A percentile compares a stretch with the other conserved stretches of the same genome.
These are phyloP conservation scores for Antheraea pernyi DNA, from an alignment of 1,140 invertebrate genomes.

Conservation along the genomic window DNA sequence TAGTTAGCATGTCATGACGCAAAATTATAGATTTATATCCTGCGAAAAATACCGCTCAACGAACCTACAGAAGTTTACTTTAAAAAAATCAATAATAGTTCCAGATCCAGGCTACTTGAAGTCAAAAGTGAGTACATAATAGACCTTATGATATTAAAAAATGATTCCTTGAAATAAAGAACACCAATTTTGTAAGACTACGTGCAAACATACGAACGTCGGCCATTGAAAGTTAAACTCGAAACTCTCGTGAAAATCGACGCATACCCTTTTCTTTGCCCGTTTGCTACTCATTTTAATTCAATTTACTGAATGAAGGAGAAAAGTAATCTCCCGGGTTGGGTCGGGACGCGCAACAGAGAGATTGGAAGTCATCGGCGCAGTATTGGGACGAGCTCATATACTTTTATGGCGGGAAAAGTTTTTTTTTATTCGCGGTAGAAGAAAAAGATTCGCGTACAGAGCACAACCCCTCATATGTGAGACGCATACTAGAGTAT, in stretches of 20 bases:
- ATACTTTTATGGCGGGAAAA: constrained; percentile 70
- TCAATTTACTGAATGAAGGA: constrained; percentile 71
- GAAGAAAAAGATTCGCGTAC: constrained; percentile 60
- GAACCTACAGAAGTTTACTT: too few relatives aligned
- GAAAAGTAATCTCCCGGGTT: constrained; percentile 72
- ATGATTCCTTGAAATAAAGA: neutral
- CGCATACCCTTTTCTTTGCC: constrained; percentile 61
- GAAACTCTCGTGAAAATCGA: constrained; percentile 52
- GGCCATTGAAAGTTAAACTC: constrained; percentile 34
- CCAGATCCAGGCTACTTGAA: too few relatives aligned
- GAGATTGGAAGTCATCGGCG: constrained; percentile 73
- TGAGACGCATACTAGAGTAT: constrained; percentile 38
- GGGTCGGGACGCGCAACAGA: constrained; percentile 65
- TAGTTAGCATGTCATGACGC: too few relatives aligned
- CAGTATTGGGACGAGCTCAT: constrained; percentile 74
- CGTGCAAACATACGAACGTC: neutral
- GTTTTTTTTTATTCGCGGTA: constrained; percentile 66
- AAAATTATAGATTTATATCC: too few relatives aligned
- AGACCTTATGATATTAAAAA: neutral
- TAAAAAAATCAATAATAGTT: too few relatives aligned
- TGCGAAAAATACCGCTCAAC: too few relatives aligned
- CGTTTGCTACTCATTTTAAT: constrained; percentile 72
- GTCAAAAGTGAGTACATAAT: too few relatives aligned
- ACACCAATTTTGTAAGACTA: neutral
- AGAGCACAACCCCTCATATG: constrained; percentile 32